Evolutionary conservation across 2,797 vertebrate genomes (phyloP).

Genomic region (Gadopsis bispinosus): DNA sequence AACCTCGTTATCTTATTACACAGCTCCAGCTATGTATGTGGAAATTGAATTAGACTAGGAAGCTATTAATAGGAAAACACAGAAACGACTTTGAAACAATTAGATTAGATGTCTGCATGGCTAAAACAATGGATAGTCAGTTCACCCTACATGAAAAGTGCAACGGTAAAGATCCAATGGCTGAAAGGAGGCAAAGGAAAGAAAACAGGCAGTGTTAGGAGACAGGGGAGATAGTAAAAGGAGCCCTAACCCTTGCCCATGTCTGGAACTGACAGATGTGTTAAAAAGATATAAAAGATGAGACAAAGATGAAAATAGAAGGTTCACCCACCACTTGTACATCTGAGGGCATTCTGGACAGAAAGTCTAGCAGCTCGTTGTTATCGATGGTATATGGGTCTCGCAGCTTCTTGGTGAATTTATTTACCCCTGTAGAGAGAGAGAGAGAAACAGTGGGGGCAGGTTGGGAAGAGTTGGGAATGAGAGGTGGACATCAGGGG

Average conservation of each 20-base stretch:
- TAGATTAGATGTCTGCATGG: conserved; percentile 58
- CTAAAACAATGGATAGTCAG: conserved; percentile 48
- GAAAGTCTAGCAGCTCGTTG: conserved; percentile 97
- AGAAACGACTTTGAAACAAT: conserved; percentile 64
- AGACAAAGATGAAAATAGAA: conserved; percentile 46
- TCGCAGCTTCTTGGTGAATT: conserved; percentile 98
- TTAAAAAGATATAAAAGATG: conserved; percentile 39
- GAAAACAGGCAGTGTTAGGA: conserved; percentile 12
- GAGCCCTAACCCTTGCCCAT: conserved; percentile 22
- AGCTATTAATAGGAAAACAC: conserved; percentile 69
- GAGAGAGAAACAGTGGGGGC: conserved; percentile 24
- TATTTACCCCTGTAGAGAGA: conserved; percentile 91
- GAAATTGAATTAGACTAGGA: conserved; percentile 75
- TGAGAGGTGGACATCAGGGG: conserved; percentile 10
- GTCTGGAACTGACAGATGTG: conserved; percentile 24
- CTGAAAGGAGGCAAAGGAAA: conserved; percentile 6
- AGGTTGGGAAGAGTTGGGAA: conserved; percentile 3
- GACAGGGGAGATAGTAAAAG: conserved; percentile 32
- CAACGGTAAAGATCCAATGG: conserved; percentile 36
- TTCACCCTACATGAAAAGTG: conserved; percentile 28
- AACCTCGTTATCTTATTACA: conserved; percentile 77
- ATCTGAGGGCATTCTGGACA: conserved; percentile 97
- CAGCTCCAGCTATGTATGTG: conserved; percentile 64
- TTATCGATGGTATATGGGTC: conserved; percentile 97
- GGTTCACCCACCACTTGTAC: conserved; percentile 93